Percentiles rank a stretch among this genome's conserved stretches.
Conservation (phyloP, 2,113 vertebrate genomes). For the Phainopepla nitens region DNA sequence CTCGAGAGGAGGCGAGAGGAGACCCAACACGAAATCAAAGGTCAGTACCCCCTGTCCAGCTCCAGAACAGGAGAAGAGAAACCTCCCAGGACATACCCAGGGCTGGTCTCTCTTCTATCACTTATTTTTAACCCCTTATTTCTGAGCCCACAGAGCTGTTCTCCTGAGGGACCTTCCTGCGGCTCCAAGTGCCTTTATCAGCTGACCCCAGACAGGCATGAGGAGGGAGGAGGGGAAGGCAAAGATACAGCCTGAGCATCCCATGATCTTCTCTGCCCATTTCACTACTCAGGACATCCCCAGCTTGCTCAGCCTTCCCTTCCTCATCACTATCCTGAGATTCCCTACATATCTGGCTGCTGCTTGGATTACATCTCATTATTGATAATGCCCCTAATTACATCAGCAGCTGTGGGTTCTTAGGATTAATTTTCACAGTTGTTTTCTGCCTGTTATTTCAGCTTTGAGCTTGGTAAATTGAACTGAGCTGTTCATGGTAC, state of each 20-base stretch:
- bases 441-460: neutral
- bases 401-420: neutral
- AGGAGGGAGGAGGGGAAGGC: neutral
- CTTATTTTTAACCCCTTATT: neutral
- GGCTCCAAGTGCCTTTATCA: neutral
- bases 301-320: neutral
- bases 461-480: neutral
- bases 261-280: neutral
- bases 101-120: neutral
- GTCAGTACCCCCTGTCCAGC: slow-evolving; percentile 42
- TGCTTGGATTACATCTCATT: slow-evolving; percentile 35
- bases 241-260: neutral
- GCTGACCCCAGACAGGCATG: neutral
- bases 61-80: neutral
- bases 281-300: neutral
- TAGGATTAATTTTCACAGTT: slow-evolving; percentile 6
- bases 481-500: neutral
- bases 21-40: slow-evolving; percentile 91
- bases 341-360: neutral
- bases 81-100: neutral
- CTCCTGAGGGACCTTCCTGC: neutral
- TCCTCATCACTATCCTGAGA: neutral
- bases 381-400: slow-evolving; percentile 20
- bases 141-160: neutral
- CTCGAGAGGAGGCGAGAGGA: slow-evolving; percentile 90